Evolutionary conservation across 2,888 invertebrate genomes (phyloP).

Genomic region (Oscheius sp.): DNA sequence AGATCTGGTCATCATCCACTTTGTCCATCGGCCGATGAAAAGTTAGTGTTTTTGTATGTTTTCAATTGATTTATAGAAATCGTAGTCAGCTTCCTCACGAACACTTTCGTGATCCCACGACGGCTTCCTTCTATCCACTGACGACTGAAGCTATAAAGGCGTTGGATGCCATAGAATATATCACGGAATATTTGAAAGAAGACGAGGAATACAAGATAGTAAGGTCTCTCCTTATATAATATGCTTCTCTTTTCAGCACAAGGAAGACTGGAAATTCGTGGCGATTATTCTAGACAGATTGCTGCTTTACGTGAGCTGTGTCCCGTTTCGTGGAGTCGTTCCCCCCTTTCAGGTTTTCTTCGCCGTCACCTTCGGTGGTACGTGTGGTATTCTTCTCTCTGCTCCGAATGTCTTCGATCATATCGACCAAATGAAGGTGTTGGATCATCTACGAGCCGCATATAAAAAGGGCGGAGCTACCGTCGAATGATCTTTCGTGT

Average conservation of each 20-base stretch:
- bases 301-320: constrained; percentile 73
- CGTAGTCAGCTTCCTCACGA: neutral
- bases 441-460: neutral
- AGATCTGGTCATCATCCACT: constrained; percentile 64
- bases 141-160: constrained; percentile 30
- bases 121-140: constrained; percentile 41
- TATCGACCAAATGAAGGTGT: constrained; percentile 13
- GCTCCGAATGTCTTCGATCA: constrained; percentile 73
- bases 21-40: constrained; percentile 41
- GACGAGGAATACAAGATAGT: constrained; percentile 66
- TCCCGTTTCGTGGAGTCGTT: neutral
- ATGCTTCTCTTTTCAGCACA: constrained; percentile 24
- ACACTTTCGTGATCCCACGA: constrained; percentile 33
- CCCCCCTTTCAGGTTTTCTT: constrained; percentile 70
- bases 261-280: constrained; percentile 74
- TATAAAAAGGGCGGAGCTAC: constrained; percentile 13
- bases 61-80: too few relatives aligned
- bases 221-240: neutral
- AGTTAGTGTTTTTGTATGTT: too few relatives aligned
- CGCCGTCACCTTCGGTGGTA: constrained; percentile 60
- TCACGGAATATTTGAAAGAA: constrained; percentile 62
- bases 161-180: constrained; percentile 63
- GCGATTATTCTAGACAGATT: constrained; percentile 73
- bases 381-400: constrained; percentile 71
- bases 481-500: neutral